These are phyloP conservation scores for Chionoecetes opilio DNA, from an alignment of 1,140 invertebrate species.

Conservation along the genomic window DNA sequence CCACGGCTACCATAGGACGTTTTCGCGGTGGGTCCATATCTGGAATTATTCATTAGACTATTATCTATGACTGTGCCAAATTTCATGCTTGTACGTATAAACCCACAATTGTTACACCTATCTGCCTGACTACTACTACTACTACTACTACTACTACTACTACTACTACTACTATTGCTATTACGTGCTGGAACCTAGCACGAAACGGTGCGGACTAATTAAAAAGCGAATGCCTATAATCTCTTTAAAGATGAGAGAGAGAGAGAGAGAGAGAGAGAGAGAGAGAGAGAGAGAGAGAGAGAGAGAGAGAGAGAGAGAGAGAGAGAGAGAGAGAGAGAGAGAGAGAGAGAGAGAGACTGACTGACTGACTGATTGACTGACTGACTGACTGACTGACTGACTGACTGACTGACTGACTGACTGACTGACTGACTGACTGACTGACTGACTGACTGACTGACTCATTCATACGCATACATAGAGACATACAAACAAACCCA, in stretches of 20 bases:
- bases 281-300: not conserved
- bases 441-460: slow-evolving; percentile 61
- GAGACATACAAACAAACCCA: slow-evolving; percentile 47
- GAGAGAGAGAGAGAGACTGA: not conserved
- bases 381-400: slow-evolving; percentile 61
- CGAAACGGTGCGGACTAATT: too few species aligned
- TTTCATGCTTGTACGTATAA: too few species aligned
- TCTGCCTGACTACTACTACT: slow-evolving; percentile 11
- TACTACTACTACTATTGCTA: not conserved
- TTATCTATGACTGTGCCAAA: too few species aligned
- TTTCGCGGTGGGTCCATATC: too few species aligned
- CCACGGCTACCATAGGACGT: too few species aligned
- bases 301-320: not conserved
- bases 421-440: slow-evolving; percentile 60
- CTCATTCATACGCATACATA: too few species aligned
- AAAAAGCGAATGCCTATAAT: too few species aligned
- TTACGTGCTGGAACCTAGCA: too few species aligned
- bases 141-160: slow-evolving; percentile 11
- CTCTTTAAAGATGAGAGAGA: too few species aligned
- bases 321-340: not conserved
- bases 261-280: not conserved
- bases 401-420: slow-evolving; percentile 58
- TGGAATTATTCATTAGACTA: too few species aligned
- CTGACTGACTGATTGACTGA: slow-evolving; percentile 40
- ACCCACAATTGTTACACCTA: too few species aligned